These are phyloP conservation scores for Asteroscopus sphinx DNA, from an alignment of 2,888 invertebrate species.

Conservation along the genomic window DNA sequence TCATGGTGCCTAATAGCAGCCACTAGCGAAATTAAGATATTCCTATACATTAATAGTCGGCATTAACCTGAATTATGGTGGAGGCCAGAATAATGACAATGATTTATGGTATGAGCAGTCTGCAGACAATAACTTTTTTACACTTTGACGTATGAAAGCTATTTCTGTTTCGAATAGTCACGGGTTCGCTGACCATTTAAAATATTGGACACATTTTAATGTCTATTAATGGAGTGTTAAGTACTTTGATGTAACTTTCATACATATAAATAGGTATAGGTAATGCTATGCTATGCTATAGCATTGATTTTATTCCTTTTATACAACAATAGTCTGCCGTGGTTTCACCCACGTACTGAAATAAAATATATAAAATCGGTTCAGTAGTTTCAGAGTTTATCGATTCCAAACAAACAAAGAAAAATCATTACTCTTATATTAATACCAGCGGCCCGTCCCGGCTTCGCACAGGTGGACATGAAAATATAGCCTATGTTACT, in stretches of 20 bases:
- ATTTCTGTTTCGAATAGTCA: slow-evolving; percentile 3
- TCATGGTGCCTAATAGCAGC: slow-evolving; percentile 5
- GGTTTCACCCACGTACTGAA: too few species aligned
- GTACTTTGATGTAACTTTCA: not conserved
- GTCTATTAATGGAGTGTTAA: not conserved
- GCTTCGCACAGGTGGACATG: too few species aligned
- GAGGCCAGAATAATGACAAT: slow-evolving; percentile 22
- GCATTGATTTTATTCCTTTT: too few species aligned
- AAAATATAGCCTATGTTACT: too few species aligned
- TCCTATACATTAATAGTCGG: slow-evolving; percentile 30
- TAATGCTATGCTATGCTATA: too few species aligned
- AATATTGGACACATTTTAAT: not conserved
- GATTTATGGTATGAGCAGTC: slow-evolving; percentile 38
- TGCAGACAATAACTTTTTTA: slow-evolving; percentile 10
- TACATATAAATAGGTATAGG: not conserved
- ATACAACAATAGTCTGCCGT: too few species aligned
- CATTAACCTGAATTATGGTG: slow-evolving; percentile 36
- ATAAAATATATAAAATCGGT: too few species aligned
- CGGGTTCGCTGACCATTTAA: not conserved
- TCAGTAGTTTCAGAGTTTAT: too few species aligned
- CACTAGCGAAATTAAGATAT: slow-evolving; percentile 24
- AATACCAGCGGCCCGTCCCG: too few species aligned
- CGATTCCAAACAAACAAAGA: too few species aligned
- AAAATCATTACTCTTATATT: too few species aligned
- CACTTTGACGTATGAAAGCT: slow-evolving; percentile 2